Evolutionary conservation across 2,888 invertebrate species (phyloP).

Genomic region (Nomada lathburiana): DNA sequence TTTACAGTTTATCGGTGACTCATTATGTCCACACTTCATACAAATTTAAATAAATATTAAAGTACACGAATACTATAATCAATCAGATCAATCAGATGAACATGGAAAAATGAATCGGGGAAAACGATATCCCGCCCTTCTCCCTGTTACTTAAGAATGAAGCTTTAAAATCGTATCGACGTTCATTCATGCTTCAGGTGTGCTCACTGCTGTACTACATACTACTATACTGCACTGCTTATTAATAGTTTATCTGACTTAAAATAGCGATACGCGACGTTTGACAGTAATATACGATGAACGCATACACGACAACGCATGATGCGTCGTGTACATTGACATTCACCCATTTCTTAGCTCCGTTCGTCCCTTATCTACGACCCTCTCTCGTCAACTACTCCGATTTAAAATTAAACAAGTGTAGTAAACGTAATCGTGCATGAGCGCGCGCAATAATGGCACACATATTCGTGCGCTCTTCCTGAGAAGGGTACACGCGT

Average conservation of each 20-base stretch:
- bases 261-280: not conserved
- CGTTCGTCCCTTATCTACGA: conserved; percentile 42
- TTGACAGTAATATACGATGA: not conserved
- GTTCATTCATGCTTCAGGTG: not conserved
- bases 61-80: not conserved
- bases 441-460: not conserved
- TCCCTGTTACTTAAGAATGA: not conserved
- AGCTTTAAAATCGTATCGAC: not conserved
- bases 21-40: not conserved
- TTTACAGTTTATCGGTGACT: not conserved
- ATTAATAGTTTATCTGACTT: not conserved
- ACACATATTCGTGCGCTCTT: not conserved
- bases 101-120: not conserved
- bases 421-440: conserved; percentile 24
- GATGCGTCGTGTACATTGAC: conserved; percentile 40
- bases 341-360: conserved; percentile 58
- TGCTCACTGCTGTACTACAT: not conserved
- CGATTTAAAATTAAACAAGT: conserved; percentile 62
- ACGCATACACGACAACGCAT: conserved; percentile 6
- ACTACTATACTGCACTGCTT: not conserved
- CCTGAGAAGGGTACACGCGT: not conserved
- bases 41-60: not conserved
- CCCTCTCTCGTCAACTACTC: conserved; percentile 37
- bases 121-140: not conserved
- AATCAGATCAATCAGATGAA: not conserved